phyloP scores from a whole-genome alignment of 2,113 vertebrate species.

The Marmota monax region DNA sequence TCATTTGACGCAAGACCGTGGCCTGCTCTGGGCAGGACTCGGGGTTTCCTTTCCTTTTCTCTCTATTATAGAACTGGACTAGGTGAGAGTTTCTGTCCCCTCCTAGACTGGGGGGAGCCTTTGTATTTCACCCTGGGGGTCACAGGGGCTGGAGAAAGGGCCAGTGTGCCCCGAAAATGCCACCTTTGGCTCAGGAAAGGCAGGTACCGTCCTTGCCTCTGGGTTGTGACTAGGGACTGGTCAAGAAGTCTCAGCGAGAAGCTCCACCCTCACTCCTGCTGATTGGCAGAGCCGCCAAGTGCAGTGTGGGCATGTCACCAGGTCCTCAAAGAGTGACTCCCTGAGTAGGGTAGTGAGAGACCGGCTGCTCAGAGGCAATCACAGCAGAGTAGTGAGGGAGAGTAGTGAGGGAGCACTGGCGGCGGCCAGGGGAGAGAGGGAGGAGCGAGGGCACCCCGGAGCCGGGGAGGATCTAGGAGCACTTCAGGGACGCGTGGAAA shows the following conservation, averaged over 20 bases:
- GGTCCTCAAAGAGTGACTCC: fast-evolving
- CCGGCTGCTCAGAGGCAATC: not conserved
- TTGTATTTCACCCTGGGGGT: not conserved
- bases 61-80: not conserved
- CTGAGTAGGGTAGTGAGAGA: not conserved
- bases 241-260: not conserved
- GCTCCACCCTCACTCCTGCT: not conserved
- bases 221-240: fast-evolving
- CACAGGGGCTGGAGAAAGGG: not conserved
- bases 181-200: not conserved
- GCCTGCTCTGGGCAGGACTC: fast-evolving
- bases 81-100: not conserved
- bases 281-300: not conserved
- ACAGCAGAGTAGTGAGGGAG: not conserved
- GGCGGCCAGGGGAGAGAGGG: not conserved
- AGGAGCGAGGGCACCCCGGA: not conserved
- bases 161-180: not conserved
- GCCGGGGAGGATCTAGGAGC: not conserved
- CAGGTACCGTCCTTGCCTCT: not conserved
- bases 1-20: fast-evolving
- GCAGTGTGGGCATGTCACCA: not conserved
- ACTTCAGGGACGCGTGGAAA: not conserved
- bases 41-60: not conserved
- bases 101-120: too few relatives aligned
- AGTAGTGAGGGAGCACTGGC: not conserved